Evolutionary conservation across 2,888 invertebrate species (phyloP), one percentile per base, ranked within the genome.

Genomic region (Lampropteryx suffumata): DNA sequence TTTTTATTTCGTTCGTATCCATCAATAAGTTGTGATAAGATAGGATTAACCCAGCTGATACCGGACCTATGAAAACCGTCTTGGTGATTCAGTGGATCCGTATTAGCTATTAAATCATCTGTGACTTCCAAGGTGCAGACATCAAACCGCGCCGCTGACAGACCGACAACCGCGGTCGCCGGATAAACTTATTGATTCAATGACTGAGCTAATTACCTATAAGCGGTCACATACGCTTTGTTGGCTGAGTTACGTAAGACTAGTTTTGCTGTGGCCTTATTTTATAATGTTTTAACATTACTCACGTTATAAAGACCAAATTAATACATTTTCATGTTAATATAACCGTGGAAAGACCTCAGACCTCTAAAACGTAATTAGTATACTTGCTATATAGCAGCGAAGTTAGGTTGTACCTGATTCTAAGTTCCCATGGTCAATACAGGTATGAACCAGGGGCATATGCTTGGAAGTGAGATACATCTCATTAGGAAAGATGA

Each of bases 101-200:
- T 46, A 37, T 17, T n/a, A 44, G 43, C 27, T 48, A 17, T 26
- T 32, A 27, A 48, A 30, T 17, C 17, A 39, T 53, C 52, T 53
- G 52, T 44, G 43, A 10, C 44, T 36, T 36, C 40, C 40, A 37
- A 52, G 44, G 46, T 55, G 34, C 42, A 24, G 52, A 61, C 55
- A 56, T 61, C 59, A 61, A 59, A 55, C 46, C 61, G 42, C 24
- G 37, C 54, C 48, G 48, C 43, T 28, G 42, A 42, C 46, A 33
- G 36, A 35, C 41, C 34, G 42, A 41, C 54, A 42, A 43, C 37
- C 34, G 46, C 47, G 40, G 29, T 32, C 50, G 44, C 41, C 66
- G 61, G 62, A 64, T 61, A 61, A 61, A 65, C 56, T 65, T 69
- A 72, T 68, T 68, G 65, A 69, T 64, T 62, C 64, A 63, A 52